Evolutionary conservation across 2,797 vertebrate genomes (phyloP).

Genomic region (Brotula barbata): DNA sequence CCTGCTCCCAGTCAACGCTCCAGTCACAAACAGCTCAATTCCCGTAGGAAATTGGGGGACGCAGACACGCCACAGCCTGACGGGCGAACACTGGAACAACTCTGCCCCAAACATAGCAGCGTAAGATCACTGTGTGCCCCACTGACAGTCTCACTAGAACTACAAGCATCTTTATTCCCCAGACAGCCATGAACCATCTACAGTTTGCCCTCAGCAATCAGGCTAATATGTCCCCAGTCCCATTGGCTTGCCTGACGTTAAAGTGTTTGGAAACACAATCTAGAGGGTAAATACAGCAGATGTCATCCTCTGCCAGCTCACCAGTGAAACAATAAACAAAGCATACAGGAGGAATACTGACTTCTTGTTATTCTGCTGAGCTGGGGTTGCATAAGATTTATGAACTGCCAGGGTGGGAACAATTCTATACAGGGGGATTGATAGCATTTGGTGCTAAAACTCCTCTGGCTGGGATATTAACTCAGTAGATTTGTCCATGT

Average conservation of each 20-base stretch:
- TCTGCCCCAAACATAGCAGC: conserved; percentile 53
- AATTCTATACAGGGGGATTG: conserved; percentile 68
- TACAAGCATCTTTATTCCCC: conserved; percentile 64
- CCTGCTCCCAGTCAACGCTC: conserved; percentile 70
- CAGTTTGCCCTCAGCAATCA: conserved; percentile 62
- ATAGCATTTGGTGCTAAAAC: conserved; percentile 67
- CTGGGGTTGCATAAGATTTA: conserved; percentile 72
- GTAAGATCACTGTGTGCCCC: conserved; percentile 62
- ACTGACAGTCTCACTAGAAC: conserved; percentile 60
- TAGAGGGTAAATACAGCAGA: conserved; percentile 71
- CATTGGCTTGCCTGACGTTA: conserved; percentile 38
- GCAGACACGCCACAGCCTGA: conserved; percentile 59
- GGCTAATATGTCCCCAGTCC: conserved; percentile 62
- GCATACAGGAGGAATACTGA: conserved; percentile 49
- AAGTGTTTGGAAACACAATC: conserved; percentile 68
- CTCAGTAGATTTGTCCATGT: conserved; percentile 77
- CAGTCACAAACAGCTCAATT: conserved; percentile 64
- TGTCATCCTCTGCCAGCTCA: conserved; percentile 62
- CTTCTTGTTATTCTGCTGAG: conserved; percentile 66
- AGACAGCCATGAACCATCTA: conserved; percentile 45
- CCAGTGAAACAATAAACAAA: conserved; percentile 68
- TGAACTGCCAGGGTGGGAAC: conserved; percentile 64
- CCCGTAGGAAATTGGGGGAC: conserved; percentile 52
- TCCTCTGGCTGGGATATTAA: conserved; percentile 74
- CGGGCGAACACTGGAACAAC: conserved; percentile 57